A percentile compares a stretch with the other conserved stretches of the same genome.
Evolutionary conservation across 2,797 vertebrate species (phyloP).

Genomic region (Furcifer pardalis): DNA sequence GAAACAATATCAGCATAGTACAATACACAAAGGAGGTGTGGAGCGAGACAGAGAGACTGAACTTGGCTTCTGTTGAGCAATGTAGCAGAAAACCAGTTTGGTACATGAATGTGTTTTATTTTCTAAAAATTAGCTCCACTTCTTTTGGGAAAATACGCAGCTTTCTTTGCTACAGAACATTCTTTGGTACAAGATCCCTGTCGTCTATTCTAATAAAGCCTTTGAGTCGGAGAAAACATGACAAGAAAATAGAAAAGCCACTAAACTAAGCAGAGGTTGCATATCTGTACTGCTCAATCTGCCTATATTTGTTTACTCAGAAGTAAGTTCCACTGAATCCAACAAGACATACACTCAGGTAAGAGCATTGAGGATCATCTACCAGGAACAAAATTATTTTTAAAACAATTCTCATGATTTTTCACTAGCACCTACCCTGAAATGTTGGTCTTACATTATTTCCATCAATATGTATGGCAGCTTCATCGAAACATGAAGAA

Average conservation of each 20-base stretch:
- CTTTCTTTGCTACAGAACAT: conserved; percentile 70
- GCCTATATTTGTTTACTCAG: not conserved
- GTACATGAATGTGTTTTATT: not conserved
- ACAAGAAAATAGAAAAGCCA: not conserved
- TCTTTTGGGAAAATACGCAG: conserved; percentile 56
- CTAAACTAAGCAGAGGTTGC: not conserved
- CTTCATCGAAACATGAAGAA: not conserved
- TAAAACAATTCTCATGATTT: not conserved
- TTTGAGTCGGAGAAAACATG: conserved; percentile 54
- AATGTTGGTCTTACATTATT: not conserved
- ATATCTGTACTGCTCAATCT: not conserved
- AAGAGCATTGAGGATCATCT: not conserved
- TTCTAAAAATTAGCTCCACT: conserved; percentile 54
- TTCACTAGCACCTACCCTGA: not conserved
- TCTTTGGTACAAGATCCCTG: conserved; percentile 78
- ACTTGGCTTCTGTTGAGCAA: too few species aligned
- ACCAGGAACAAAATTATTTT: not conserved
- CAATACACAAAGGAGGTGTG: not conserved
- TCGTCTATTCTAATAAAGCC: conserved; percentile 62
- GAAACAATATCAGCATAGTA: not conserved
- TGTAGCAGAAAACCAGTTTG: not conserved
- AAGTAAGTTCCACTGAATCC: not conserved
- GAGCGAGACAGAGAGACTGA: not conserved
- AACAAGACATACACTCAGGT: not conserved
- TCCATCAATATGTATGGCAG: not conserved